Base-by-base conservation (phyloP, 2,113 vertebrate species). In the Marcusenius ussheri region DNA sequence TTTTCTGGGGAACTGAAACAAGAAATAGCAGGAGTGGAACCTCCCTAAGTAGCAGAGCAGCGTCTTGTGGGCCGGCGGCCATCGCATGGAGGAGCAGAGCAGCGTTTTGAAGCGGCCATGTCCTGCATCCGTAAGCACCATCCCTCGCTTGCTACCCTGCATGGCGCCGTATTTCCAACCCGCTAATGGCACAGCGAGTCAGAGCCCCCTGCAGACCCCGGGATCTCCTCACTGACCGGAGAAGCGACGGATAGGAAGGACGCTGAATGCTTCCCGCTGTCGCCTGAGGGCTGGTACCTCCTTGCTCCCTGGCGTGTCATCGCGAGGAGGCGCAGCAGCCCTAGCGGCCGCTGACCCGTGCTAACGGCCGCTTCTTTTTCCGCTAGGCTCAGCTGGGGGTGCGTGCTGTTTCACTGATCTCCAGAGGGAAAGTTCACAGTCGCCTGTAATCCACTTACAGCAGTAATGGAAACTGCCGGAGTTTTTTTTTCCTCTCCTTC, bases 371-470 rank as follows among this genome's bases (percentile, higher is more conserved):
- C 3, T 47, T 74, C 21, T 74, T 8, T 58, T 83, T 83, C 24
- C 17, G 17, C 45, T 80, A 39, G 15, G 5, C 35, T 1, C 77
- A 27, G 88, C 45, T 11, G 10, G 46, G 13, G 10, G 11, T 21
- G 24, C 1, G 50, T 24, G 49, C 13, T 21, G 51, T 84, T 47
- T 47, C 77, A 31, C 89, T n/a, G 50, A 56, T 11, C 80, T 84
- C 83, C 39, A 62, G 51, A 58, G 83, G 51, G 35, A 89, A 89
- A 84, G 89, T 80, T 58, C 53, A 46, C 45, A 51, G 47, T 35
- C 74, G 10, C 49, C 70, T 89, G 46, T 83, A 53, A 83, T 89
- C 80, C 88, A 89, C 31, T 70, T 53, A n/a, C 42, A 56, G 47
- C 21, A 4, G 74, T 39, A 83, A 83, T 83, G 31, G 47, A 87